Evolutionary conservation across 2,113 vertebrate genomes (phyloP).

Genomic region (Ceratotherium simum): DNA sequence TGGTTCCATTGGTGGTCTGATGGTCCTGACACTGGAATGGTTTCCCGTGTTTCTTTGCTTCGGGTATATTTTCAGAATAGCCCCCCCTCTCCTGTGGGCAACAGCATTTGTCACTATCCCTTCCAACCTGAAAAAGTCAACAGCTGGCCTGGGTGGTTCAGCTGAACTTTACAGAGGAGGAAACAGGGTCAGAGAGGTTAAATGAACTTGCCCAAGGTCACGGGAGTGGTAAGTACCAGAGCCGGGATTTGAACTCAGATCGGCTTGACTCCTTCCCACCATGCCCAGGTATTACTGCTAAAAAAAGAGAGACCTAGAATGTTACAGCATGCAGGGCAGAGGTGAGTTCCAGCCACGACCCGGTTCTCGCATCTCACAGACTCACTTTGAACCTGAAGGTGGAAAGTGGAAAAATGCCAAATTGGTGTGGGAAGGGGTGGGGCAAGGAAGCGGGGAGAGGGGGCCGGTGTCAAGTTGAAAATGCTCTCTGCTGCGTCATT

Average conservation of each 20-base stretch:
- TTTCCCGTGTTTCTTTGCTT: not conserved
- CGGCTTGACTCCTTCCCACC: not conserved
- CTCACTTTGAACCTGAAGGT: not conserved
- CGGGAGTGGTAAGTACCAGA: not conserved
- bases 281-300: not conserved
- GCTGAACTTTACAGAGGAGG: not conserved
- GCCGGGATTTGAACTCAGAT: not conserved
- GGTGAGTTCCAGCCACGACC: not conserved
- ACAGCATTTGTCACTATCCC: not conserved
- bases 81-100: not conserved
- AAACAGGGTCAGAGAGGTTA: not conserved
- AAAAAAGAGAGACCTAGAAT: not conserved
- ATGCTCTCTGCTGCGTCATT: not conserved
- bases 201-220: not conserved
- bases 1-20: fast-evolving
- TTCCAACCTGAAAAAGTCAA: not conserved
- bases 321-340: not conserved
- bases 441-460: not conserved
- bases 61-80: not conserved
- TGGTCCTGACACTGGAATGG: not conserved
- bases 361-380: not conserved
- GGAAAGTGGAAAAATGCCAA: not conserved
- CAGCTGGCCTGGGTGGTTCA: not conserved
- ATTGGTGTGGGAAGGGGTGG: not conserved
- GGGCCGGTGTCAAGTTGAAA: not conserved